These are phyloP conservation scores for Leucophenga maculata DNA, from an alignment of 2,888 invertebrate genomes.

Conservation along the genomic window DNA sequence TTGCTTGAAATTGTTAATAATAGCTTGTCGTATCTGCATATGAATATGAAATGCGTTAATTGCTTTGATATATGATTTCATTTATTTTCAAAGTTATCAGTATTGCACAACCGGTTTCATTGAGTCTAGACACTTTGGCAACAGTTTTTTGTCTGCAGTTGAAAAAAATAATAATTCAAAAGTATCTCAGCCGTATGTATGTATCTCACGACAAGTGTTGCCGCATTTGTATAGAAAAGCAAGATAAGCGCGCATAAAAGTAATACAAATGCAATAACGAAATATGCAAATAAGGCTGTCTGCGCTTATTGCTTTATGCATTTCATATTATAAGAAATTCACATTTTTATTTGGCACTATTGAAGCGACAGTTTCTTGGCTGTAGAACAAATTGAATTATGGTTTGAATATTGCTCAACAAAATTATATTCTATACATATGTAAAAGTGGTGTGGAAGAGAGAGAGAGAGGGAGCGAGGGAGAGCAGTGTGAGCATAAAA, in stretches of 20 bases:
- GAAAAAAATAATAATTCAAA: not conserved
- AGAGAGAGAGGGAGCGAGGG: too few species aligned
- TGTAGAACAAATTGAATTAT: not conserved
- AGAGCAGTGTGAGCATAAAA: too few species aligned
- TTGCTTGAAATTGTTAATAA: not conserved
- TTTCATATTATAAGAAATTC: not conserved
- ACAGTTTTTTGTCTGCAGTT: not conserved
- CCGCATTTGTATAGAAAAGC: not conserved
- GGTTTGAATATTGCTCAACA: not conserved
- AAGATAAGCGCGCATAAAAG: not conserved
- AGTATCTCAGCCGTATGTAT: not conserved
- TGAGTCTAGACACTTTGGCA: slow-evolving; percentile 19
- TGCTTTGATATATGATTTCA: slow-evolving; percentile 51
- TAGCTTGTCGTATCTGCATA: slow-evolving; percentile 39
- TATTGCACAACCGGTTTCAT: slow-evolving; percentile 1
- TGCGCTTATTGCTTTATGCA: not conserved
- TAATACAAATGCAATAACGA: too few species aligned
- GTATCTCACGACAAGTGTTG: not conserved
- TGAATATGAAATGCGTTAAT: slow-evolving; percentile 62
- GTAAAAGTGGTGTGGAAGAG: too few species aligned
- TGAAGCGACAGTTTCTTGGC: not conserved
- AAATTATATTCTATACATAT: not conserved
- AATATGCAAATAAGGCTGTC: not conserved
- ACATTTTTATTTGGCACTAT: not conserved
- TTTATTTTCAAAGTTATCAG: slow-evolving; percentile 10